Evolutionary conservation across 1,140 invertebrate species (phyloP).

Genomic region (Lucilia cuprina): DNA sequence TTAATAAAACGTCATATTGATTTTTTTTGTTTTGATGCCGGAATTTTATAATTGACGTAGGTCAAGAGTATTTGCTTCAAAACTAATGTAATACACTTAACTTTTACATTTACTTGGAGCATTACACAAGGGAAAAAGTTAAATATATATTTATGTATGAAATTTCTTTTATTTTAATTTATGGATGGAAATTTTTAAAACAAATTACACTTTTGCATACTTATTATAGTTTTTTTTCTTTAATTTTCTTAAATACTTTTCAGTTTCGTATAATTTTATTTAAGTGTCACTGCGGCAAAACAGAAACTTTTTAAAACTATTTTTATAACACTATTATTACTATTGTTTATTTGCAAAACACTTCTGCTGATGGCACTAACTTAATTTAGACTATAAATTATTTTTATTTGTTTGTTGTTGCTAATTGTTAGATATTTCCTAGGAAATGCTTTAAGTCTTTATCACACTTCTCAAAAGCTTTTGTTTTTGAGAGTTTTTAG

Average conservation of each 20-base stretch:
- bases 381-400: not conserved
- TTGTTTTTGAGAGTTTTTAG: not conserved
- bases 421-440: not conserved
- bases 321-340: not conserved
- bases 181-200: not conserved
- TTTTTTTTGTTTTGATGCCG: not conserved
- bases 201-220: not conserved
- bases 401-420: not conserved
- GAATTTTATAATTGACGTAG: slow-evolving; percentile 34
- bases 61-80: slow-evolving; percentile 17
- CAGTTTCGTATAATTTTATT: too few relatives aligned
- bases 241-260: too few relatives aligned
- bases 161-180: not conserved
- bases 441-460: not conserved
- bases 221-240: not conserved
- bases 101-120: not conserved
- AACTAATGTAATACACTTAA: not conserved
- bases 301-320: too few relatives aligned
- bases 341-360: not conserved
- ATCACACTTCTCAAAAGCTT: not conserved
- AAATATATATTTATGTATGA: not conserved
- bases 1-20: slow-evolving; percentile 27
- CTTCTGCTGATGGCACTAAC: not conserved
- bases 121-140: too few relatives aligned
- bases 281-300: too few relatives aligned